Evolutionary conservation across 2,797 vertebrate species (phyloP).

Genomic region (Clarias laeviceps): DNA sequence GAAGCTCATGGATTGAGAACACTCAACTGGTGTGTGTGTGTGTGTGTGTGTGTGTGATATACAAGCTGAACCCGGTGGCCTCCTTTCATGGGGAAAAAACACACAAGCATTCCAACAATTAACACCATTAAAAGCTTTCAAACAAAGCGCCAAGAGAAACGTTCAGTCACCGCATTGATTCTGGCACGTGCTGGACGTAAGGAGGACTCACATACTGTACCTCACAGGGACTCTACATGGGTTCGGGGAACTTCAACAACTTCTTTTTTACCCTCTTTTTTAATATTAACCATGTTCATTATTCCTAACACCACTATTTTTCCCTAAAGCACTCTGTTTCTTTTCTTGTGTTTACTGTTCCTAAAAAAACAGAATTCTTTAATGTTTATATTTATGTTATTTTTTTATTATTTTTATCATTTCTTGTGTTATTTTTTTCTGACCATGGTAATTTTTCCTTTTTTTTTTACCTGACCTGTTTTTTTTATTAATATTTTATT

Average conservation of each 20-base stretch:
- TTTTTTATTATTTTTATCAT: background rate
- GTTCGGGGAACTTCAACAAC: background rate
- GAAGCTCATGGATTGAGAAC: constrained; percentile 11
- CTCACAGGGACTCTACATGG: background rate
- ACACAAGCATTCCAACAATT: constrained; percentile 20
- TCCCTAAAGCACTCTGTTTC: background rate
- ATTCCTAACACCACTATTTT: background rate
- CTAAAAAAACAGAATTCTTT: background rate
- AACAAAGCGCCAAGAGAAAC: constrained; percentile 17
- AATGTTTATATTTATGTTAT: background rate
- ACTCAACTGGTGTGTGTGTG: too few species aligned
- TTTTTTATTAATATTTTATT: background rate
- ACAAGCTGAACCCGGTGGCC: background rate
- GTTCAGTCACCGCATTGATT: background rate
- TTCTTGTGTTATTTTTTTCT: background rate
- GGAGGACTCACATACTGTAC: background rate
- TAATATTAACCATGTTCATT: background rate
- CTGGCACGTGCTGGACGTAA: background rate
- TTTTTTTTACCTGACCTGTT: background rate
- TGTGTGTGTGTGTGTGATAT: background rate
- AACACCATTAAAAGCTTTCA: constrained; percentile 22
- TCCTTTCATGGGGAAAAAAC: background rate
- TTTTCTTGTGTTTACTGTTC: background rate
- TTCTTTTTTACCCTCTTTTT: background rate
- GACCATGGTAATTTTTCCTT: too few species aligned